Evolutionary conservation across 2,113 vertebrate species (phyloP).

Genomic region (Takifugu bimaculatus): DNA sequence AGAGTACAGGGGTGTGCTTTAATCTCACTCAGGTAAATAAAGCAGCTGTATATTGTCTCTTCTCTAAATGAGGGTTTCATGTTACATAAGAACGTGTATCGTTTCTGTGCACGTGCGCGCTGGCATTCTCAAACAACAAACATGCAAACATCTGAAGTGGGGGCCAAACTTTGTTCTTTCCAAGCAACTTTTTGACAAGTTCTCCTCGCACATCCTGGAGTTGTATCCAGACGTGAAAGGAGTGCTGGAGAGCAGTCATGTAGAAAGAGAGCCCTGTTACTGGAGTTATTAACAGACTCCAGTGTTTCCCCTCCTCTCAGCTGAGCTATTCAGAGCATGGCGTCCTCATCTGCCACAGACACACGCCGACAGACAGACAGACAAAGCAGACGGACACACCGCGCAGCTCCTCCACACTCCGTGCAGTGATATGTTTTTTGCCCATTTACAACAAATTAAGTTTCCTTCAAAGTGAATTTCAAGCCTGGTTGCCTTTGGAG

Average conservation of each 20-base stretch:
- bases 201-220: conserved; percentile 48
- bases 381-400: conserved; percentile 63
- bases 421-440: conserved; percentile 95
- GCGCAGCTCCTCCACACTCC: conserved; percentile 56
- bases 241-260: conserved; percentile 64
- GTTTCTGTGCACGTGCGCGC: no score
- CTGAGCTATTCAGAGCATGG: conserved; percentile 72
- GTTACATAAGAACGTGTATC: no score
- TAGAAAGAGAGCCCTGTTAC: conserved; percentile 69
- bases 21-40: no score
- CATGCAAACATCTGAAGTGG: conserved; percentile 23
- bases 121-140: conserved; percentile 6
- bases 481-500: conserved; percentile 89
- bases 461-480: conserved; percentile 98
- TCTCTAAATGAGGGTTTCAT: no score
- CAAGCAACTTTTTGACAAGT: conserved; percentile 62
- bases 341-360: conserved; percentile 66
- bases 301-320: conserved; percentile 66
- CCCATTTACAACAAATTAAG: conserved; percentile 98
- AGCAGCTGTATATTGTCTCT: no score
- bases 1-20: no score
- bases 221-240: conserved; percentile 54
- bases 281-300: conserved; percentile 71
- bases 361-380: conserved; percentile 61
- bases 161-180: conserved; percentile 37